Evolutionary conservation across 2,888 invertebrate species (phyloP).

Genomic region (Omphaloscelis lunosa): DNA sequence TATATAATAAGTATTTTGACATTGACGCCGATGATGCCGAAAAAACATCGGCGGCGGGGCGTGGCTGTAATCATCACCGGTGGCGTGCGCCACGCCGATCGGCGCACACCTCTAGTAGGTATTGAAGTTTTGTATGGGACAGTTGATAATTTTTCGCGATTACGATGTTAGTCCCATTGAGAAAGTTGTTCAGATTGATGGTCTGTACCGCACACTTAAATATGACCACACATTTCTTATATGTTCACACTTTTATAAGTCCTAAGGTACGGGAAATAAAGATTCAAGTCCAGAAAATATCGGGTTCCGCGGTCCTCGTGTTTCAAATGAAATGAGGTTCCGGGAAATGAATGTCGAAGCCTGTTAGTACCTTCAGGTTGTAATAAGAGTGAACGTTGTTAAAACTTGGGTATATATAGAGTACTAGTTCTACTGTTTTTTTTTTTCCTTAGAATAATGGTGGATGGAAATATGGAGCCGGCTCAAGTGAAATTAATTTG

Average conservation of each 20-base stretch:
- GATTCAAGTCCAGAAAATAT: constrained; percentile 36
- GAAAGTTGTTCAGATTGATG: not conserved
- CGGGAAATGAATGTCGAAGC: constrained; percentile 9
- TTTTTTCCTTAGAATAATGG: not conserved
- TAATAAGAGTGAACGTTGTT: constrained; percentile 2
- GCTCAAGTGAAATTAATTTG: constrained; percentile 2
- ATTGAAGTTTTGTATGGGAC: not conserved
- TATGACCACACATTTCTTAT: no score
- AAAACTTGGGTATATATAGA: not conserved
- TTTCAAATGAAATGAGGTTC: constrained; percentile 42
- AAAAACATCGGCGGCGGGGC: no score
- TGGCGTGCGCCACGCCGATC: no score
- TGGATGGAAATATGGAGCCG: not conserved
- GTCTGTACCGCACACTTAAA: not conserved
- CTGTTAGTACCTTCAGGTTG: constrained; percentile 12
- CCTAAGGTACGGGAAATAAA: constrained; percentile 5
- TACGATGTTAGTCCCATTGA: not conserved
- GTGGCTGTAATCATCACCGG: no score
- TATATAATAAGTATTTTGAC: no score
- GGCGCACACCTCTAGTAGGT: no score
- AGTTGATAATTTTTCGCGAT: not conserved
- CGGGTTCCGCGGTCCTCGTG: constrained; percentile 12
- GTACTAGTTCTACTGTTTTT: not conserved
- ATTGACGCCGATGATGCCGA: no score
- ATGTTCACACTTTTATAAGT: not conserved